Base-by-base conservation (phyloP, 2,113 vertebrate species). In the Otolemur garnettii region DNA sequence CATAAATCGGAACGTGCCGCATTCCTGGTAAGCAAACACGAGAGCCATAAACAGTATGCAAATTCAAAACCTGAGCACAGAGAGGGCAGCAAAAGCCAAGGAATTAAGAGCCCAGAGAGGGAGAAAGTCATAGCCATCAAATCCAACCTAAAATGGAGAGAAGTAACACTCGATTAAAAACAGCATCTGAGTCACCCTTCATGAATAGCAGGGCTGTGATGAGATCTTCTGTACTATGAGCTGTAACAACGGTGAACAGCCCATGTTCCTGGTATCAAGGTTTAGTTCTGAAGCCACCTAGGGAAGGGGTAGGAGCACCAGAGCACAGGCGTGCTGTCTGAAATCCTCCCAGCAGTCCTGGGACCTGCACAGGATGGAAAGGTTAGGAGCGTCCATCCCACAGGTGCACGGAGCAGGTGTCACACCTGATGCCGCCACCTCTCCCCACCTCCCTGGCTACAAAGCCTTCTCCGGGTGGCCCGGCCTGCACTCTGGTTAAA, bases 81-180 rank as follows among this genome's bases (percentile, higher is more conserved):
- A 38, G 38, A 42, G 87, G 79, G 84, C 38, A 55, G 28, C 50
- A 81, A 88, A 96, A 92, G 19, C 85, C 71, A 86, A 81, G 71
- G 87, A 83, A 92, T 66, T 35, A 68, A 0, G 3, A 13, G 26
- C 12, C 26, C 50, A 82, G 30, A 26, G 86, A 92, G n/a, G 90
- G 78, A 93, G 72, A 53, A 35, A 87, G 62, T 53, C 42, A 82
- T 4, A 74, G 45, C 45, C 72, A 55, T 82, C 50, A 88, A 92
- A 55, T 53, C 62, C 53, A 82, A 21, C 24, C 81, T 69, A 78
- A 78, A 55, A 94, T 10, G 11, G 91, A 96, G 84, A 68, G 92
- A 92, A 93, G 83, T 17, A 55, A 35, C 75, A 72, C 62, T 30
- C 12, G 1, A 93, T 89, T 87, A 66, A 95, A 87, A 92, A 62